phyloP scores from a whole-genome alignment of 2,888 invertebrate genomes.

The Hydroisotoma schaefferi region DNA sequence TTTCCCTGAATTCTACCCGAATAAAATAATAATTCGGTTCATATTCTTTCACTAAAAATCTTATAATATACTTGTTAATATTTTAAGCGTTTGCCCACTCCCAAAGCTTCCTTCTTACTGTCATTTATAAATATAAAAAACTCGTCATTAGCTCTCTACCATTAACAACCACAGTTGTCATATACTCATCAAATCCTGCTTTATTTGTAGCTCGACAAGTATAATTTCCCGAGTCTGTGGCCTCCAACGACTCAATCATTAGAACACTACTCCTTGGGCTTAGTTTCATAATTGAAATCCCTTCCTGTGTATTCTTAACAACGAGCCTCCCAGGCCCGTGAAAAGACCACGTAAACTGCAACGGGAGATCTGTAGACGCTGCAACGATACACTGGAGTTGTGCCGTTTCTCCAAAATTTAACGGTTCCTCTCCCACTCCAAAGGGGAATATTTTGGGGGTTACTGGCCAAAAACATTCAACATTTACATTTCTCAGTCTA shows the following conservation, averaged over 20 bases:
- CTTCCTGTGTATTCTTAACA: conserved; percentile 50
- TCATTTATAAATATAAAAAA: too few relatives aligned
- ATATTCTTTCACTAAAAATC: too few relatives aligned
- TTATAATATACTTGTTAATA: too few relatives aligned
- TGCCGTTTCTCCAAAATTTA: conserved; percentile 72
- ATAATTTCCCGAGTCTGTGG: conserved; percentile 59
- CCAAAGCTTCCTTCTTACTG: too few relatives aligned
- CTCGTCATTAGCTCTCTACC: conserved; percentile 56
- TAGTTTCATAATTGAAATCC: conserved; percentile 50
- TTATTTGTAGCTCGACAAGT: conserved; percentile 51
- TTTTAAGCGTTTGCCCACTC: too few relatives aligned
- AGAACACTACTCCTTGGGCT: conserved; percentile 62
- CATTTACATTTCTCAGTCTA: too few relatives aligned
- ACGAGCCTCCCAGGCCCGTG: conserved; percentile 40
- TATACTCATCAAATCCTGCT: conserved; percentile 58
- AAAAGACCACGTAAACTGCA: conserved; percentile 51
- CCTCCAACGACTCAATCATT: conserved; percentile 49
- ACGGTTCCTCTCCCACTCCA: conserved; percentile 64
- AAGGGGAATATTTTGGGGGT: conserved; percentile 58
- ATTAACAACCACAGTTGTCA: conserved; percentile 57
- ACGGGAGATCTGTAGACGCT: conserved; percentile 55
- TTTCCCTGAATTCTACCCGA: too few relatives aligned
- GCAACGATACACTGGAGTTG: conserved; percentile 60
- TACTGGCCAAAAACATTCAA: too few relatives aligned
- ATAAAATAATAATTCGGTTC: too few relatives aligned